phyloP scores from a whole-genome alignment of 2,888 invertebrate genomes.

The Metacarcinus magister region DNA sequence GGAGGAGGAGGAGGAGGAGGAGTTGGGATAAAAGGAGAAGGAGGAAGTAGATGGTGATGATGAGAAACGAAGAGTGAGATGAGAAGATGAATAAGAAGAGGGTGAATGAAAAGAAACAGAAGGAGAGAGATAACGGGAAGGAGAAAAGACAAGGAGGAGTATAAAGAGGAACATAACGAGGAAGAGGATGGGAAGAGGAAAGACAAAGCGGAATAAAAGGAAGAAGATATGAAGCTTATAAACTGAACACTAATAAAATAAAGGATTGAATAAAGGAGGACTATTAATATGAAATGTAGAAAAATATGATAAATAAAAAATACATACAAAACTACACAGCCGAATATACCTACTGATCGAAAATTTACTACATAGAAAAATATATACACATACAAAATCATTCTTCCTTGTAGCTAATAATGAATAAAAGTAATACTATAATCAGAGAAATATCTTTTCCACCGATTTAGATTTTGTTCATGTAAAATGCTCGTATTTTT shows the following conservation, averaged over 20 bases:
- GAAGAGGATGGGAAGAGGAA: neutral
- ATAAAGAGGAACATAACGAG: neutral
- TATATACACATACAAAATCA: neutral
- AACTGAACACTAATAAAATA: neutral
- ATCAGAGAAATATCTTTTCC: neutral
- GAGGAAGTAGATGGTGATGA: neutral
- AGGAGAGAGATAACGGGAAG: neutral
- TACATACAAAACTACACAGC: neutral
- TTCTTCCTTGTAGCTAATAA: neutral
- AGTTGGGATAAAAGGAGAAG: neutral
- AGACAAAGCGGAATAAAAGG: too few species aligned
- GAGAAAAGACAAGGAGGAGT: neutral
- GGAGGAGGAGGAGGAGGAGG: neutral
- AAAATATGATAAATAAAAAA: neutral
- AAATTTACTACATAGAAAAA: neutral
- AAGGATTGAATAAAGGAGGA: neutral
- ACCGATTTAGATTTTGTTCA: neutral
- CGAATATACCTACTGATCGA: neutral
- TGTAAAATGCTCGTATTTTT: constrained; percentile 13
- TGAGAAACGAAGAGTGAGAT: neutral
- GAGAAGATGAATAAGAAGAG: neutral
- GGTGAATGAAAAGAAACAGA: neutral
- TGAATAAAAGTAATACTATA: neutral
- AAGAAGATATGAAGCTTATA: neutral
- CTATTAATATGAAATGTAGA: neutral